phyloP scores from a whole-genome alignment of 2,797 vertebrate species.

The Gila robusta region DNA sequence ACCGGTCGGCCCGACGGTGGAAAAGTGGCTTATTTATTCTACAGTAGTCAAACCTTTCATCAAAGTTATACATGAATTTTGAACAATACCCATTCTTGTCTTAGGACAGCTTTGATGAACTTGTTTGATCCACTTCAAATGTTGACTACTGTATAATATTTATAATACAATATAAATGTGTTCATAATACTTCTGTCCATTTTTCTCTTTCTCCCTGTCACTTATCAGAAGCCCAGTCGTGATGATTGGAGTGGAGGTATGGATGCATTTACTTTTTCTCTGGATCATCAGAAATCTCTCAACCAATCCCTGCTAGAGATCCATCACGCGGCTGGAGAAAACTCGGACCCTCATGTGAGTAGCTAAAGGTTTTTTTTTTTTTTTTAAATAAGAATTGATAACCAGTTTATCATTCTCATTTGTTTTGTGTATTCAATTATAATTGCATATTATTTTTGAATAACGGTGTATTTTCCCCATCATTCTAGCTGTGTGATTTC shows the following conservation, averaged over 20 bases:
- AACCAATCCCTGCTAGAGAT: constrained; percentile 73
- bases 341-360: constrained; percentile 78
- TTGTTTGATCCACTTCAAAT: no score
- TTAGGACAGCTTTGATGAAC: no score
- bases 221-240: constrained; percentile 75
- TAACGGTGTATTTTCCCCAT: neutral
- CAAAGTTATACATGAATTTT: no score
- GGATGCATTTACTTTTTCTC: constrained; percentile 77
- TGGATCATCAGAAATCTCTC: constrained; percentile 80
- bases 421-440: neutral
- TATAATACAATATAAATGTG: neutral
- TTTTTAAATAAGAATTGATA: neutral
- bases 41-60: no score
- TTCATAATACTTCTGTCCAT: neutral
- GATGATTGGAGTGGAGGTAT: constrained; percentile 79
- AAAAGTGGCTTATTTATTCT: neutral
- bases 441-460: neutral
- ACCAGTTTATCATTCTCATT: neutral
- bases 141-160: neutral
- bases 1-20: neutral
- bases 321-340: constrained; percentile 68
- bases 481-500: constrained; percentile 77
- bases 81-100: no score
- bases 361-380: neutral
- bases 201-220: neutral